Percentiles rank a stretch among this genome's conserved stretches.
These are phyloP conservation scores for Hirundo rustica DNA, from an alignment of 2,797 vertebrate species.

Conservation along the genomic window DNA sequence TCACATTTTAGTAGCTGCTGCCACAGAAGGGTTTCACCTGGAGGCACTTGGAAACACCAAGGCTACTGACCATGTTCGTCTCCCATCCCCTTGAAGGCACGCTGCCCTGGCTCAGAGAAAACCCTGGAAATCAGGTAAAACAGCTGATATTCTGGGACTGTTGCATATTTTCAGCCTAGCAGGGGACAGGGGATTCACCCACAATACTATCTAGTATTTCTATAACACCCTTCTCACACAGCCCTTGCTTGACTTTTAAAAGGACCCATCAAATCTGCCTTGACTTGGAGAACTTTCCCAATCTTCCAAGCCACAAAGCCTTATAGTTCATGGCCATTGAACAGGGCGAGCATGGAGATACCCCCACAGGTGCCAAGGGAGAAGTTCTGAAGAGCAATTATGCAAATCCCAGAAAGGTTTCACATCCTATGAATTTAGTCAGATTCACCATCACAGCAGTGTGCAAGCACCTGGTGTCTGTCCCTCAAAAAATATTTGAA, in stretches of 20 bases:
- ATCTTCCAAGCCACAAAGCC: neutral
- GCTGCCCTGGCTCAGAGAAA: neutral
- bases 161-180: neutral
- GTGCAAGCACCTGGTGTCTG: neutral
- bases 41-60: neutral
- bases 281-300: neutral
- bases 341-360: neutral
- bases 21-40: neutral
- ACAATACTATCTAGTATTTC: neutral
- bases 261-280: neutral
- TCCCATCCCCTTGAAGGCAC: neutral
- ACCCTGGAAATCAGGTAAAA: neutral
- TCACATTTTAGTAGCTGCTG: neutral
- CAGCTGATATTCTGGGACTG: neutral
- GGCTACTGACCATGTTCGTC: neutral
- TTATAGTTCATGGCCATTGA: neutral
- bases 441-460: neutral
- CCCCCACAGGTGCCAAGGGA: neutral
- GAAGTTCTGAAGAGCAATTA: neutral
- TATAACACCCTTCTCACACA: neutral
- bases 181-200: neutral
- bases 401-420: neutral
- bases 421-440: neutral
- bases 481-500: neutral
- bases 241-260: neutral